These are phyloP conservation scores for Dicyrtoma fusca DNA, from an alignment of 2,888 invertebrate species.

Conservation along the genomic window DNA sequence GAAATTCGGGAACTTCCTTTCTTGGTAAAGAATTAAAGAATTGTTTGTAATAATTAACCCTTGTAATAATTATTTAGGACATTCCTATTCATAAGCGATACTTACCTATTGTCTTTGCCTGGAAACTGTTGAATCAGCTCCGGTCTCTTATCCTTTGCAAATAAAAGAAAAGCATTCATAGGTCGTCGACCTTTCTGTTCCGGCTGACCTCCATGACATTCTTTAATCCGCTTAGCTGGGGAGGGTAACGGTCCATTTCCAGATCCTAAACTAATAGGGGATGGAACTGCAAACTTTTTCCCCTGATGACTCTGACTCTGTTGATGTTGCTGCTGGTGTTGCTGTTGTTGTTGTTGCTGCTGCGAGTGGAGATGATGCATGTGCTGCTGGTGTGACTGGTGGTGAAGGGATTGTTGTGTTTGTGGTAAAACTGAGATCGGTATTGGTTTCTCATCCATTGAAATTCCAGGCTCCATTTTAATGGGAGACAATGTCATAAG, in stretches of 20 bases:
- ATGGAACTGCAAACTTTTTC: constrained; percentile 44
- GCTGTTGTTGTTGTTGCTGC: constrained; percentile 41
- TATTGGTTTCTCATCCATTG: constrained; percentile 38
- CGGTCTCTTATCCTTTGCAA: constrained; percentile 62
- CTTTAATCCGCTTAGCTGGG: constrained; percentile 19
- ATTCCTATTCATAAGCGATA: no score
- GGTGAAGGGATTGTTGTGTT: constrained; percentile 37
- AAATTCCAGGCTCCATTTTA: constrained; percentile 18
- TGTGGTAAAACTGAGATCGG: constrained; percentile 52
- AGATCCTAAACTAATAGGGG: constrained; percentile 44
- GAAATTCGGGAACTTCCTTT: no score
- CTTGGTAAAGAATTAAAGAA: neutral
- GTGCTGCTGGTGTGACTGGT: constrained; percentile 32
- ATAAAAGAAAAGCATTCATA: constrained; percentile 65
- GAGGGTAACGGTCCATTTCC: constrained; percentile 12
- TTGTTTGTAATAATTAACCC: no score
- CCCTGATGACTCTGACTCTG: no score
- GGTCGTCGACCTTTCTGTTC: constrained; percentile 58
- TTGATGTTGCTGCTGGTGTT: constrained; percentile 29
- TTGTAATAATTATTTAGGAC: no score
- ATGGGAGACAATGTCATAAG: neutral
- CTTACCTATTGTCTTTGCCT: constrained; percentile 63
- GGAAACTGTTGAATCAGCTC: constrained; percentile 63
- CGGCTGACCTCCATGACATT: neutral
- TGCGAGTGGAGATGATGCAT: constrained; percentile 20